Base-by-base conservation (phyloP, 2,797 vertebrate genomes). In the Avahi laniger region DNA sequence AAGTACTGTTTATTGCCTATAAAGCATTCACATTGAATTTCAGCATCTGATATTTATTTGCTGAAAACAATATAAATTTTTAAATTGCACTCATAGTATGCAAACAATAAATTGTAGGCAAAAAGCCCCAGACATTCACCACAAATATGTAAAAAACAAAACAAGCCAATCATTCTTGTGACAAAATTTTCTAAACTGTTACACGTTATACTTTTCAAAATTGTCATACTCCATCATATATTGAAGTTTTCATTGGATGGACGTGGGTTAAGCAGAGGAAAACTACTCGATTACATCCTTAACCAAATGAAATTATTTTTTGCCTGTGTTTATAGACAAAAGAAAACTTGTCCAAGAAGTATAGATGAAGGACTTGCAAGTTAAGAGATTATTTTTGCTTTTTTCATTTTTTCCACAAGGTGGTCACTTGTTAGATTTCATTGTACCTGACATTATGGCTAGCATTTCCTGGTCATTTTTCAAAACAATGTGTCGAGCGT, bases 41-140 rank as follows among this genome's bases (percentile, higher is more conserved):
- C 12, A 70, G 52, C 86, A 81, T 79, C 54, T 92, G 65, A 83
- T 87, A 72, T 88, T 84, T 72, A 61, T 69, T 93, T 89, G 10
- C 20, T 65, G 7, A 89, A 93, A 72, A 91, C 4, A 85, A 54
- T 24, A 79, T 17, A 2, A 85, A 76, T 33, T 35, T 75, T 81
- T 94, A 69, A 72, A 82, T 41, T 82, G 4, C 22, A 78, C 85
- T 88, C 13, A 78, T 24, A 63, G 33, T 26, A 73, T 50, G 13
- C 57, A 93, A 91, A 67, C 28, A 46, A 76, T 89, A 63, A 76
- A 84, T 38, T 33, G 11, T 41, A 94, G 15, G 43, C 15, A 70
- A 88, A 89, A 89, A 76, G 20, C 1, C n/a, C 24, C 63, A 35
- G 43, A 8, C 33, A 76, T 70, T 59, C 48, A 65, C n/a, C n/a